A percentile compares a stretch with the other conserved stretches of the same genome.
Evolutionary conservation across 2,888 invertebrate genomes (phyloP).

Genomic region (Drosophila eohydei): DNA sequence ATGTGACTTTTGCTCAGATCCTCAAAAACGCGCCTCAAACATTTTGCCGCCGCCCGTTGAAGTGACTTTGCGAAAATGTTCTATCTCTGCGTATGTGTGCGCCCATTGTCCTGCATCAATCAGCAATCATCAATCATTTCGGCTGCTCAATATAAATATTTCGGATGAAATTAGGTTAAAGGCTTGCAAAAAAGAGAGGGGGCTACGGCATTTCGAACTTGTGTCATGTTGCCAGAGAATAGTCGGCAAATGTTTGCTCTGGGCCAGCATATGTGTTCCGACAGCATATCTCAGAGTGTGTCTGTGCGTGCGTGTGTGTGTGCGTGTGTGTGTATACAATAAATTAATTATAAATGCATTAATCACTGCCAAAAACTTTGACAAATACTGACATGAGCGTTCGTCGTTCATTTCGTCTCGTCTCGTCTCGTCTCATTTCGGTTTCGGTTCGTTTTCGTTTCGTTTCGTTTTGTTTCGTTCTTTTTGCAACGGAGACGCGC

Average conservation of each 20-base stretch:
- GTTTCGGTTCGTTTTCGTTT: slow-evolving; percentile 6
- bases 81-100: not conserved
- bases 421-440: slow-evolving; percentile 25
- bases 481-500: slow-evolving; percentile 27
- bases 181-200: slow-evolving; percentile 50
- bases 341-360: slow-evolving; percentile 83
- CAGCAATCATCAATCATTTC: slow-evolving; percentile 71
- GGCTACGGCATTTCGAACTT: slow-evolving; percentile 33
- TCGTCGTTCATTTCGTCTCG: slow-evolving; percentile 64
- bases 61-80: slow-evolving; percentile 73
- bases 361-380: slow-evolving; percentile 82
- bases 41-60: slow-evolving; percentile 51
- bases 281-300: slow-evolving; percentile 23
- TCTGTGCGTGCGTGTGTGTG: slow-evolving; percentile 20
- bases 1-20: slow-evolving; percentile 80
- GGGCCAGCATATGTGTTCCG: slow-evolving; percentile 16
- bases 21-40: slow-evolving; percentile 54
- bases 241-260: slow-evolving; percentile 41
- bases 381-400: slow-evolving; percentile 82
- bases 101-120: slow-evolving; percentile 63
- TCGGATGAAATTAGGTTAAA: slow-evolving; percentile 79
- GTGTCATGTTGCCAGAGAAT: slow-evolving; percentile 62
- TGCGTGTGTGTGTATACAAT: slow-evolving; percentile 59
- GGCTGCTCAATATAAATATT: slow-evolving; percentile 74
- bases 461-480: slow-evolving; percentile 23